phyloP scores from a whole-genome alignment of 2,797 vertebrate species.

The Euphonia xanthogaster region DNA sequence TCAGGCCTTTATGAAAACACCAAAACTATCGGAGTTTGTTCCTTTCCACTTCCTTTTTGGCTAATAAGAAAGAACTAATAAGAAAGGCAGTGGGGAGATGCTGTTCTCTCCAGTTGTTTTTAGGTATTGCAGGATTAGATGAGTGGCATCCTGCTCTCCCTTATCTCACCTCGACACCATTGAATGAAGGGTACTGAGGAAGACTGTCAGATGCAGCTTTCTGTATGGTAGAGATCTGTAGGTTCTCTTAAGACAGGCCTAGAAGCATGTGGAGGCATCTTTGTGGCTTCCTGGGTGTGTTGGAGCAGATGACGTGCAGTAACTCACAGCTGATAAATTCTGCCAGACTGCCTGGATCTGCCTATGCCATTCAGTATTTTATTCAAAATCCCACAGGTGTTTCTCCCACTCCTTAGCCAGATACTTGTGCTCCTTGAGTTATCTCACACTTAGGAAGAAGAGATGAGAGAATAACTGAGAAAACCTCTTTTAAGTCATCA shows the following conservation, averaged over 20 bases:
- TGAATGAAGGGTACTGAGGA: not conserved
- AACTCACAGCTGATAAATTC: not conserved
- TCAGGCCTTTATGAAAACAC: not conserved
- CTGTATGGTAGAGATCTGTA: accelerated
- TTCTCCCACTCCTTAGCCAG: not conserved
- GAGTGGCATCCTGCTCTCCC: not conserved
- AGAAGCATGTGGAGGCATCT: not conserved
- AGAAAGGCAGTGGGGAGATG: not conserved
- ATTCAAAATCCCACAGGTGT: not conserved
- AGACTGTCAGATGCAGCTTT: not conserved
- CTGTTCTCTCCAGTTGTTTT: not conserved
- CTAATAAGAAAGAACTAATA: not conserved
- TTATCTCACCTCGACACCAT: not conserved
- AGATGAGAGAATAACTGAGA: not conserved
- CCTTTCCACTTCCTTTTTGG: not conserved
- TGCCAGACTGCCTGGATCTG: not conserved
- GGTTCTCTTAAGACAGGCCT: not conserved
- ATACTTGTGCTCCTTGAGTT: not conserved
- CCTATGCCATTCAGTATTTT: not conserved
- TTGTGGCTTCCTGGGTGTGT: not conserved
- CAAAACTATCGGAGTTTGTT: not conserved
- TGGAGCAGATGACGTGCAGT: not conserved
- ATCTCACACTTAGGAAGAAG: not conserved
- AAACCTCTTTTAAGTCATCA: not conserved
- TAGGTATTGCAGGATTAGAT: not conserved